Evolutionary conservation across 2,113 vertebrate species (phyloP), one percentile per base, ranked within the genome.

Genomic region (Archilochus colubris): DNA sequence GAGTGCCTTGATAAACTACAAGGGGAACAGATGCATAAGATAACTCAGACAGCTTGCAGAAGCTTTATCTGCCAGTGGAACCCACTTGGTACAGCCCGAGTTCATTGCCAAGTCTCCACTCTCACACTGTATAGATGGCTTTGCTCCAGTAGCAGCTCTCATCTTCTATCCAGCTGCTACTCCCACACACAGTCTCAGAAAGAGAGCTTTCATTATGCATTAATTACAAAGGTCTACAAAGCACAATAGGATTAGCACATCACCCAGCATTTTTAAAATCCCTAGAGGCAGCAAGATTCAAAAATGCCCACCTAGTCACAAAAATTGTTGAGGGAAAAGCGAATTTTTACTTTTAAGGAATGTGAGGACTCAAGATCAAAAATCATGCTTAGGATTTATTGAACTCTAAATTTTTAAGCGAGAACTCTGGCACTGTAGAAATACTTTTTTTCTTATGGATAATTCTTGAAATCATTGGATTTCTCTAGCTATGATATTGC

Each of bases 51-150:
- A 96, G 73, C 66, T 94, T 89, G 70, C 82, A 92, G 28, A 90
- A 92, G 67, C 92, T 81, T 95, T 75, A 69, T 91, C 82, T 94
- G 79, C 86, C 69, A 79, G 53, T 82, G 82, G 74, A 70, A 89
- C 58, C 59, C n/a, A 80, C 69, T 91, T 66, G 59, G 74, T 82
- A 76, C 19, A 86, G 81, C 23, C 86, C 85, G 51, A 96, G 68
- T 40, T 48, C 43, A 87, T 82, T 94, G 94, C 87, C 86, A 97
- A 92, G 76, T 74, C 93, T 94, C 31, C 78, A 90, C 96, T 81
- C 85, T 95, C 86, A 82, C 88, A 66, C 64, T 64, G 15, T 33
- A 51, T 22, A 43, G 72, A 75, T 86, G 82, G 86, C 73, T 2
- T 27, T 64, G 21, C 79, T 96, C 94, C 91, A 93, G 79, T 21